Base-by-base conservation (phyloP, 92 coral and sea anemone species). In the Palythoa heliodiscus region DNA sequence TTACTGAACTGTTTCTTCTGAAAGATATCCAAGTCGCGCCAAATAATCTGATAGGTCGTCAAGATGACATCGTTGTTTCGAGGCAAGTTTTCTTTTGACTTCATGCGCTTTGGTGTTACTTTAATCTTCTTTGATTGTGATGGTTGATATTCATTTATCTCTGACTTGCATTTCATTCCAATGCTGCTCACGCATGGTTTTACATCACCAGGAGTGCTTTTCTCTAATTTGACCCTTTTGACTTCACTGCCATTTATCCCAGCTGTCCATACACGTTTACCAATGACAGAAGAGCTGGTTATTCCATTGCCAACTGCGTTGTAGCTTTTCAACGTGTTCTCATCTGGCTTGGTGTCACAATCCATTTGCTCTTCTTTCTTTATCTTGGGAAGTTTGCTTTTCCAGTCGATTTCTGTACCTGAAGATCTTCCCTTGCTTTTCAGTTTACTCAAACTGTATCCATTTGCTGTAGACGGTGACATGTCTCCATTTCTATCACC, bases 1-100 rank as follows among this genome's bases (percentile, higher is more conserved):
- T 7, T 78, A 86, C 89, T 83, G 53, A 86, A 86, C 29, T 69
- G 84, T 52, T 78, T 86, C 70, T 77, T 86, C 69, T 78, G 85
- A n/a, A 86, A 70, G 48, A 77, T 55, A 2, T 58, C 68, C 1
- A 69, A 53, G 78, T 86, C 89, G 24, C 89, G 47, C 89, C 85
- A 77, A 23, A 77, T 73, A 35, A 86, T 58, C 71, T 83, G 81
- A 83, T 86, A 86, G 11, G 89, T 86, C 52, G 89, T 86, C 43
- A 86, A 54, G 22, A 86, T 86, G 38, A 86, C 72, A 39, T 86
- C 88, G 52, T 69, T 63, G 13, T 70, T 13, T 2, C 40, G 53
- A 23, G 76, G 39, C 10, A 84, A 73, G 52, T 10, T 52, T 23
- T 48, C 60, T 5, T 16, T 22, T 14, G 19, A 19, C 78, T 48